phyloP scores from a whole-genome alignment of 2,113 vertebrate species.

The Nibea albiflora region DNA sequence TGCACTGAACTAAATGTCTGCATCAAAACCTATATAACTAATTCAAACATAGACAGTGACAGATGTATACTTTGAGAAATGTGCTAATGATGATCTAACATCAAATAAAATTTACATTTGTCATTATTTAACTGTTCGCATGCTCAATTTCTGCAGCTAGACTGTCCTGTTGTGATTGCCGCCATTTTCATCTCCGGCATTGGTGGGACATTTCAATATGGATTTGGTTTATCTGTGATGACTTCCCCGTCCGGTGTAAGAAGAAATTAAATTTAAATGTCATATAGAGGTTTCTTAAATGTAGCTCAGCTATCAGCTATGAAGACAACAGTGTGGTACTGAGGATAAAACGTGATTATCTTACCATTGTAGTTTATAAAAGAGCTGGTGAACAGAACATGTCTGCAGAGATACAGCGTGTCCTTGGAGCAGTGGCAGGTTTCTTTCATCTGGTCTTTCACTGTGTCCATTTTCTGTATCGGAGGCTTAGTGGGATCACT shows the following conservation, averaged over 20 bases:
- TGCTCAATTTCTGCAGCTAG: constrained; percentile 62
- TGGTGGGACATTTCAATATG: constrained; percentile 88
- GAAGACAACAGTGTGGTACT: not conserved
- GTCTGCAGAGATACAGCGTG: constrained; percentile 69
- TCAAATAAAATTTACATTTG: not conserved
- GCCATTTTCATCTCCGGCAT: constrained; percentile 82
- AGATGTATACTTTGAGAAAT: not conserved
- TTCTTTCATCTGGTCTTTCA: constrained; percentile 84
- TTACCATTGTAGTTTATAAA: constrained; percentile 74
- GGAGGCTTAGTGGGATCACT: constrained; percentile 78
- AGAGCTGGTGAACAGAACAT: constrained; percentile 79
- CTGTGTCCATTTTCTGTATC: constrained; percentile 79
- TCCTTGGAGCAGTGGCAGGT: constrained; percentile 72
- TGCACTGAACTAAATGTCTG: not conserved
- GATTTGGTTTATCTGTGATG: constrained; percentile 85
- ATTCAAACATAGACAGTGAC: not conserved
- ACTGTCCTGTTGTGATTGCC: constrained; percentile 73
- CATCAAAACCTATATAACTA: constrained; percentile 4
- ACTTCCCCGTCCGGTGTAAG: constrained; percentile 87
- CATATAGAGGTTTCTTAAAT: no score
- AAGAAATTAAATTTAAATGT: constrained; percentile 1
- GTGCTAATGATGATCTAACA: not conserved
- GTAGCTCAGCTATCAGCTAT: not conserved
- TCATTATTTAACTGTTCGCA: not conserved
- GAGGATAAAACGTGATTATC: not conserved